Percentiles rank a stretch among this genome's conserved stretches.
Conservation (phyloP, 2,888 invertebrate species). For the Xiphydria camelus region DNA sequence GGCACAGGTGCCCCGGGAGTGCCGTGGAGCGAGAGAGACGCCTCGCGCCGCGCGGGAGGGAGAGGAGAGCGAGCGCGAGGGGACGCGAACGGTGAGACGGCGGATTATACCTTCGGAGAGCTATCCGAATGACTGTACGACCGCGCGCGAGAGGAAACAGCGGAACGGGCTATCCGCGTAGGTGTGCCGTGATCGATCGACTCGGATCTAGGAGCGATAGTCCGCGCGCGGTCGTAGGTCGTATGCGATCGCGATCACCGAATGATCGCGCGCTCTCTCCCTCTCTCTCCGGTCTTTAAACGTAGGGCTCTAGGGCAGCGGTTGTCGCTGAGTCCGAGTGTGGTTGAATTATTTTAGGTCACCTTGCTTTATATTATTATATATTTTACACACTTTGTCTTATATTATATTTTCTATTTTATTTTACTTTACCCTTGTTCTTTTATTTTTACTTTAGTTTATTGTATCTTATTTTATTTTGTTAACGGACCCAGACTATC, state of each 20-base stretch:
- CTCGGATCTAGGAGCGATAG: constrained; percentile 19
- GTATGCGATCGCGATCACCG: constrained; percentile 11
- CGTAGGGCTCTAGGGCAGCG: too few relatives aligned
- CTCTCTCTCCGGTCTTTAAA: too few relatives aligned
- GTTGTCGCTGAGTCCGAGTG: too few relatives aligned
- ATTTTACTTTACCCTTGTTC: too few relatives aligned
- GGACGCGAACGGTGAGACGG: background rate
- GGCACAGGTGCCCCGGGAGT: constrained; percentile 13
- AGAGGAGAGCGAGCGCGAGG: background rate
- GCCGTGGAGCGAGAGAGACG: background rate
- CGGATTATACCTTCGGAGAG: constrained; percentile 1
- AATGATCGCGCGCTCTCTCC: constrained; percentile 7
- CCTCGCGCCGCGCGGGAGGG: background rate
- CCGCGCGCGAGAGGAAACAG: constrained; percentile 8
- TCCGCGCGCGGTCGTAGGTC: constrained; percentile 17
- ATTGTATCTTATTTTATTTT: too few relatives aligned
- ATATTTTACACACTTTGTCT: too few relatives aligned
- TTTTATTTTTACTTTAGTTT: too few relatives aligned
- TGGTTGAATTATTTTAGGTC: too few relatives aligned
- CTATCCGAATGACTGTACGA: constrained; percentile 12
- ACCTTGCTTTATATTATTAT: too few relatives aligned
- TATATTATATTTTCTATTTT: too few relatives aligned
- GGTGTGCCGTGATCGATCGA: constrained; percentile 25
- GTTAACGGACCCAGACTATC: too few relatives aligned
- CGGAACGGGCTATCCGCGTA: constrained; percentile 12